Conservation (phyloP, 2,113 vertebrate species). For the Lepus americanus region DNA sequence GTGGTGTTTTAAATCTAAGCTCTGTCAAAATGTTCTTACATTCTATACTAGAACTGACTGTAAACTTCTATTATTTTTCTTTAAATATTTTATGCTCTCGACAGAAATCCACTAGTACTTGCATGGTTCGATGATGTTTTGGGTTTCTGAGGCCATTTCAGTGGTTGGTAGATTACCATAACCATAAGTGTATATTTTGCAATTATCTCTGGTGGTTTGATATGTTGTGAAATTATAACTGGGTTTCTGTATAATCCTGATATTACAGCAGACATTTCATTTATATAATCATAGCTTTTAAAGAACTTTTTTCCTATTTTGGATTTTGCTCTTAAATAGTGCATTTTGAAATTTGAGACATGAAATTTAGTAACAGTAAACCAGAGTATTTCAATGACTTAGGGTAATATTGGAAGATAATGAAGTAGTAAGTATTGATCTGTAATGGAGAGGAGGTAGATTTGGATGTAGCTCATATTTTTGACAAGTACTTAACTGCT, state of each 20-base stretch:
- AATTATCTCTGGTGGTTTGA: background rate
- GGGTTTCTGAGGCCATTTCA: constrained; percentile 80
- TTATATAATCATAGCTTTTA: background rate
- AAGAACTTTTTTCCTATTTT: background rate
- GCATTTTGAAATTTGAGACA: background rate
- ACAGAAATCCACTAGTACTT: constrained; percentile 84
- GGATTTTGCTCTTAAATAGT: background rate
- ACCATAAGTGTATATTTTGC: constrained; percentile 52
- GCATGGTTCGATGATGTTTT: constrained; percentile 73
- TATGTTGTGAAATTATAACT: background rate
- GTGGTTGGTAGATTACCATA: constrained; percentile 67
- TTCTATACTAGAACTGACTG: constrained; percentile 45
- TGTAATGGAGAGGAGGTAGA: accelerated
- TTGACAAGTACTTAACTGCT: background rate
- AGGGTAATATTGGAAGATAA: background rate
- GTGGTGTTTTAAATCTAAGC: constrained; percentile 74
- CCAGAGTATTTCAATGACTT: background rate
- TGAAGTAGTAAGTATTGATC: background rate
- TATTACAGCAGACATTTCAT: background rate
- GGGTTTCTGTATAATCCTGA: background rate
- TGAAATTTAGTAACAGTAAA: constrained; percentile 19
- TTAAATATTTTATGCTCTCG: constrained; percentile 82
- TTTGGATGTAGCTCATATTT: background rate
- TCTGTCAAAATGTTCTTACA: constrained; percentile 73
- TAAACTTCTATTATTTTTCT: constrained; percentile 82